Conservation (phyloP, 2,113 vertebrate species). For the Cranoglanis bouderius region DNA sequence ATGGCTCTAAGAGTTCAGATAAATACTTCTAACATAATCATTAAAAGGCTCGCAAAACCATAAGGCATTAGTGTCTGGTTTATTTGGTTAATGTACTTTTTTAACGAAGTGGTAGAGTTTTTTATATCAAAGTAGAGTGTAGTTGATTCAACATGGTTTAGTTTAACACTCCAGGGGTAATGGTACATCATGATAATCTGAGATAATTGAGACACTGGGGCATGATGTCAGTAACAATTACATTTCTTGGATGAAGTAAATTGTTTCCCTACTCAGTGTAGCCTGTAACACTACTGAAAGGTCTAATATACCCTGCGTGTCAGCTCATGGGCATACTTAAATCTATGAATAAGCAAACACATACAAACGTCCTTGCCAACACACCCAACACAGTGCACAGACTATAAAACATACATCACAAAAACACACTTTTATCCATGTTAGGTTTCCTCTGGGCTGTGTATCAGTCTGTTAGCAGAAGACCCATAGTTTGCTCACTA, state of each 20-base stretch:
- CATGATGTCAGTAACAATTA: constrained; percentile 41
- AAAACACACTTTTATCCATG: not conserved
- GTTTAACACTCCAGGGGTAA: not conserved
- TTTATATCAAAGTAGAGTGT: not conserved
- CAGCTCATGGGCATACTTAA: not conserved
- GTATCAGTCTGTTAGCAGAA: not conserved
- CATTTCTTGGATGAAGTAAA: constrained; percentile 30
- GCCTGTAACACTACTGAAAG: not conserved
- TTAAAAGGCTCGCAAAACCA: not conserved
- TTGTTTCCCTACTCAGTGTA: not conserved
- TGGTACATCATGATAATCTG: not conserved
- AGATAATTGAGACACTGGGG: not conserved
- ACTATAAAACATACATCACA: constrained; percentile 24
- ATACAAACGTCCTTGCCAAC: constrained; percentile 12
- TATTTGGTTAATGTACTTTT: not conserved
- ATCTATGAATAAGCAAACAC: constrained; percentile 3
- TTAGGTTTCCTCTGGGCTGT: not conserved
- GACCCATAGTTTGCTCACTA: not conserved
- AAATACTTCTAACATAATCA: not conserved
- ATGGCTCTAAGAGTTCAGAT: not conserved
- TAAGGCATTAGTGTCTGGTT: not conserved
- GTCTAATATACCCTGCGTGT: not conserved
- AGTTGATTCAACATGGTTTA: not conserved
- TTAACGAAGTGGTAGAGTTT: not conserved
- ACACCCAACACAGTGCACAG: not conserved